A percentile compares a stretch with the other conserved stretches of the same genome.
phyloP scores from a whole-genome alignment of 2,888 invertebrate species.

The Drosophila hawaiiensis region DNA sequence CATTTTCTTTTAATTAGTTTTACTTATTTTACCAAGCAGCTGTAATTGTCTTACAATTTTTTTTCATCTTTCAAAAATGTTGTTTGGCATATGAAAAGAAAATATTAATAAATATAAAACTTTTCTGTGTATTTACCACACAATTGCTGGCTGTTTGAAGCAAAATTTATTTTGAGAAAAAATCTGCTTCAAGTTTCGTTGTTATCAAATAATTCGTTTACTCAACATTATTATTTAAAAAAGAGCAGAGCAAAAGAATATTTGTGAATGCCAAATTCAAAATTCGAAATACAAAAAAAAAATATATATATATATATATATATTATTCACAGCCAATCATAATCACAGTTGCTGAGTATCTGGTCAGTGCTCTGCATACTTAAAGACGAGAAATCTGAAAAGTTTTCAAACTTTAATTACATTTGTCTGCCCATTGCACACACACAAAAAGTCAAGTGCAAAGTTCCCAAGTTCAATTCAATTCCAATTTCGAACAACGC shows the following conservation, averaged over 20 bases:
- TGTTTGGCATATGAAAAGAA: neutral
- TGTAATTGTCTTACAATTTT: neutral
- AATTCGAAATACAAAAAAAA: neutral
- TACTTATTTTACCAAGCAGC: neutral
- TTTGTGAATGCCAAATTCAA: neutral
- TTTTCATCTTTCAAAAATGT: neutral
- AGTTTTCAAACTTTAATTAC: constrained; percentile 57
- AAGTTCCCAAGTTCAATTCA: constrained; percentile 51
- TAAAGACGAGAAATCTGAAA: constrained; percentile 10
- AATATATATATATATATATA: no score
- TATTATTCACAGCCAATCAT: neutral
- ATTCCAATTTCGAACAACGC: constrained; percentile 8
- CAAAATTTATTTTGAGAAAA: neutral
- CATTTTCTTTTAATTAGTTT: neutral
- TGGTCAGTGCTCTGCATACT: neutral
- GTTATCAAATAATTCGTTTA: neutral
- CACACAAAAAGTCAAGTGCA: constrained; percentile 15
- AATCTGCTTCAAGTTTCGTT: neutral
- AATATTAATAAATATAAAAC: neutral
- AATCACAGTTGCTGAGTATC: neutral
- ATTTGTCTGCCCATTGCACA: constrained; percentile 38
- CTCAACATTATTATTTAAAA: neutral
- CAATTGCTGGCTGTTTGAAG: neutral
- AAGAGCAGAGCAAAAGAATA: neutral
- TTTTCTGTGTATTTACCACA: neutral